Conservation (phyloP, 64 coral and sea anemone genomes). For the Actinia tenebrosa region DNA sequence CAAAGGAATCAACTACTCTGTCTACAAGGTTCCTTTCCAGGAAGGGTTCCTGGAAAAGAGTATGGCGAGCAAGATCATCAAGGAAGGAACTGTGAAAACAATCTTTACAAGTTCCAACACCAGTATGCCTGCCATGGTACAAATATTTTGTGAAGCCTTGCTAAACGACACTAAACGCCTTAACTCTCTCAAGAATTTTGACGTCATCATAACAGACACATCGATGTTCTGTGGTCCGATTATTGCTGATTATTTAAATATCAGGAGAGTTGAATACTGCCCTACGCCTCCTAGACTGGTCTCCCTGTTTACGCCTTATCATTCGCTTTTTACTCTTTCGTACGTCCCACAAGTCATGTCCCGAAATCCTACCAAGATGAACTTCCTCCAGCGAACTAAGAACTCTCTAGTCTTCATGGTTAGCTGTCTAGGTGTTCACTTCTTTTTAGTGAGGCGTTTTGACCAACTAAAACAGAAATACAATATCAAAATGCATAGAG, state of each 20-base stretch:
- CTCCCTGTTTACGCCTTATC: not conserved
- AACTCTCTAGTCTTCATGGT: constrained; percentile 11
- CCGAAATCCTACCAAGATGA: constrained; percentile 32
- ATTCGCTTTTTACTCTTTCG: constrained; percentile 6
- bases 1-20: not conserved
- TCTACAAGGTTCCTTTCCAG: constrained; percentile 32
- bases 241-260: constrained; percentile 18
- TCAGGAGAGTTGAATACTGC: constrained; percentile 19
- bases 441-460: not conserved
- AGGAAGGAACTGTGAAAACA: not conserved
- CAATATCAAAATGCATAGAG: constrained; percentile 46
- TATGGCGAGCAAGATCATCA: not conserved
- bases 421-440: not conserved
- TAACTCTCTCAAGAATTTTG: constrained; percentile 35
- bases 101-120: not conserved
- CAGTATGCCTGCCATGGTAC: not conserved
- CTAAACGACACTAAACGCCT: constrained; percentile 28
- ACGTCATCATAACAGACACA: constrained; percentile 44
- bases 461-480: constrained; percentile 26
- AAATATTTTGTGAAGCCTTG: constrained; percentile 17
- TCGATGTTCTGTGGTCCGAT: not conserved
- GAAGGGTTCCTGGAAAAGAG: constrained; percentile 6
- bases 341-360: constrained; percentile 30
- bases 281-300: not conserved
- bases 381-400: constrained; percentile 38